Base-by-base conservation (phyloP, 1,140 invertebrate genomes). In the Semibalanus balanoides region DNA sequence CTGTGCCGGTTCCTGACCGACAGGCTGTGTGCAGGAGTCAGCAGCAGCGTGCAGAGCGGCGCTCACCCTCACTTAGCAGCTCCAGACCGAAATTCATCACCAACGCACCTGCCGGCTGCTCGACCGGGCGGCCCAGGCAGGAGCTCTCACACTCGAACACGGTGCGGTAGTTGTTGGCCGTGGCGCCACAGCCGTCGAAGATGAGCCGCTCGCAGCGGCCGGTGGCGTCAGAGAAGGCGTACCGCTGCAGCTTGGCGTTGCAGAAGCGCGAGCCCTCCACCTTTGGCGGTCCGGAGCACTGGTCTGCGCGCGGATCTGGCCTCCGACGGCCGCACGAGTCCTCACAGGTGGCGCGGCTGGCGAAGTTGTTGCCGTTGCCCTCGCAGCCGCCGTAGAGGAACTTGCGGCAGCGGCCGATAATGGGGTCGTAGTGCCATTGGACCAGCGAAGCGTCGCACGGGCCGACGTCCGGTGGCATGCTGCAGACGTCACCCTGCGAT, bases 381-480 rank as follows among this genome's bases (percentile, higher is more conserved):
- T 84, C 82, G 79, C 87, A 88, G 27, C 87, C 87, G 31, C 86
- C 83, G 79, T 86, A 88, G 28, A 85, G 80, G 79, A 88, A 88
- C 76, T 81, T 75, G 76, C 85, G 83, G 79, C 87, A 88, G 19
- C 30, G 40, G 22, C 74, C 76, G 43, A 74, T 74, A 29, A 51
- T 30, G 3, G 74, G 70, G 74, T 75, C 30, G 69, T 75, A 75
- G 84, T 92, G 95, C 91, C 92, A 97, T 70, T 89, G 86, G 74
- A 86, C 85, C 51, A 88, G 84, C 30, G 86, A 85, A 0, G 86
- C 86, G 29, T 87, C 82, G 79, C 93, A 96, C 75, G 90, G 89
- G 51, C 94, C 93, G 0, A 87, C 29, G 3, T 35, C 14, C 3
- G 17, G 27, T 30, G 28, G 9, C 31, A 73, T 40, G 22, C 30